phyloP scores from a whole-genome alignment of 2,113 vertebrate species.

The Pteropus alecto region DNA sequence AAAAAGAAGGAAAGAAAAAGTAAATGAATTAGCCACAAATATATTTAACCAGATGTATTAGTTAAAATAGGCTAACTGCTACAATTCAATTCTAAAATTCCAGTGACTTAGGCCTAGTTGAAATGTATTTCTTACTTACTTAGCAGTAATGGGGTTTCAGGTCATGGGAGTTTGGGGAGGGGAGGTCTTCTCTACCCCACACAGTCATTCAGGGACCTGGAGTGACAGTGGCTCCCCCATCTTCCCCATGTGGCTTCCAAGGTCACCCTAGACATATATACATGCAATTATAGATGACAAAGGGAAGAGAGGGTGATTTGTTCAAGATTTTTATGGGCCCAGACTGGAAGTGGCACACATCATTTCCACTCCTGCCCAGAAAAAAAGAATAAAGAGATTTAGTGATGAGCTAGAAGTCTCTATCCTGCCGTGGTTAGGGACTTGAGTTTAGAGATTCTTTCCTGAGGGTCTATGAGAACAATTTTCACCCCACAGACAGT shows the following conservation, averaged over 20 bases:
- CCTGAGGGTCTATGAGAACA: neutral
- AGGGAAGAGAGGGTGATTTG: neutral
- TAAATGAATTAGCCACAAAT: neutral
- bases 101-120: neutral
- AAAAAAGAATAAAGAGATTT: neutral
- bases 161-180: neutral
- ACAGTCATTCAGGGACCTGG: neutral
- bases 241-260: neutral
- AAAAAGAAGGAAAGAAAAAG: neutral
- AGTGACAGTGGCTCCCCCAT: neutral
- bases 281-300: neutral
- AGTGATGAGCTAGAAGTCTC: neutral
- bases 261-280: too few species aligned
- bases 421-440: neutral
- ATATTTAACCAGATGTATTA: neutral
- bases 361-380: neutral
- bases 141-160: neutral
- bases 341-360: neutral
- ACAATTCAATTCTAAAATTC: neutral
- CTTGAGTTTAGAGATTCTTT: neutral
- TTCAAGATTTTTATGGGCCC: neutral
- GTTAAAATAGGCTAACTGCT: neutral
- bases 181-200: neutral
- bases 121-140: neutral
- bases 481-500: neutral